A percentile compares a stretch with the other conserved stretches of the same genome.
These are phyloP conservation scores for Caenorhabditis macrosperma DNA, from an alignment of 2,888 invertebrate genomes.

Conservation along the genomic window DNA sequence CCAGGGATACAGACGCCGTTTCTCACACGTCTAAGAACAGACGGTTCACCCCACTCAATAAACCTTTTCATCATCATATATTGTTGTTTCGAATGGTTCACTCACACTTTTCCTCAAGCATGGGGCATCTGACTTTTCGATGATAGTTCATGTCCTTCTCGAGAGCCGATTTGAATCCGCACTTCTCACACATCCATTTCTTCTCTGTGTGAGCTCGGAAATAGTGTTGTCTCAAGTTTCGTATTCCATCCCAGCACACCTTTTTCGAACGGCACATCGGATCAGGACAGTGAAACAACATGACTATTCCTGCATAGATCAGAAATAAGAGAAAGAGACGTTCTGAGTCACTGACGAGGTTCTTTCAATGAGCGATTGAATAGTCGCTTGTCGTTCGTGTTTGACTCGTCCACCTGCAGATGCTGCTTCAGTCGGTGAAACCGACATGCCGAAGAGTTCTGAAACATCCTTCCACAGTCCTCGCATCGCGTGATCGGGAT, in stretches of 20 bases:
- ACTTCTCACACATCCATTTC: slow-evolving; percentile 44
- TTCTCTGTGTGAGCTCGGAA: slow-evolving; percentile 53
- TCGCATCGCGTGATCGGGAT: neutral
- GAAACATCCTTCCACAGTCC: slow-evolving; percentile 26
- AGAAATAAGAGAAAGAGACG: too few species aligned
- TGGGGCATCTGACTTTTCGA: slow-evolving; percentile 48
- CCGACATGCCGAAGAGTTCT: slow-evolving; percentile 54
- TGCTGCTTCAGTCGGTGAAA: slow-evolving; percentile 56
- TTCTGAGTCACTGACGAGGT: neutral
- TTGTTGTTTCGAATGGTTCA: neutral
- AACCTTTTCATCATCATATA: slow-evolving; percentile 34
- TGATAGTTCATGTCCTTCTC: slow-evolving; percentile 62
- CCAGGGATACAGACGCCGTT: slow-evolving; percentile 65
- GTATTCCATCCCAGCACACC: slow-evolving; percentile 40
- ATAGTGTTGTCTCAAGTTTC: slow-evolving; percentile 56
- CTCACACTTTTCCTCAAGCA: neutral
- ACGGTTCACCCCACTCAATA: slow-evolving; percentile 5
- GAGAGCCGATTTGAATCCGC: slow-evolving; percentile 46
- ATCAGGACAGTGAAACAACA: slow-evolving; percentile 52
- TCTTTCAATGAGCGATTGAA: neutral
- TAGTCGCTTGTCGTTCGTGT: slow-evolving; percentile 30
- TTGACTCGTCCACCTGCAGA: neutral
- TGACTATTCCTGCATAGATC: slow-evolving; percentile 14
- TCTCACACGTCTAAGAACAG: slow-evolving; percentile 56
- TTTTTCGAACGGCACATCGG: slow-evolving; percentile 13